Evolutionary conservation across 2,113 vertebrate genomes (phyloP).

Genomic region (Pantherophis guttatus): DNA sequence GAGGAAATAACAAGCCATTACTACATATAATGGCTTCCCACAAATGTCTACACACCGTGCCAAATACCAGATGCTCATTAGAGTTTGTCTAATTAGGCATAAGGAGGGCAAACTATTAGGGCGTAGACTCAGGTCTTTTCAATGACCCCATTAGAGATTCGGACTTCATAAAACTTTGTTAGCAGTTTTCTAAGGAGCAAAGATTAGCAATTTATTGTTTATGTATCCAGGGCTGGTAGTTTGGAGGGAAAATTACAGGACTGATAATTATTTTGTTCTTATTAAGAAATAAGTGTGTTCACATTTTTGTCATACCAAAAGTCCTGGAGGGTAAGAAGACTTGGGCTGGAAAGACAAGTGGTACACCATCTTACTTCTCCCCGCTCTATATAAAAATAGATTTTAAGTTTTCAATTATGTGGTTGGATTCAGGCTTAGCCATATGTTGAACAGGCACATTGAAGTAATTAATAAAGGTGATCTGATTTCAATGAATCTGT

Average conservation of each 20-base stretch:
- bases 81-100: conserved; percentile 38
- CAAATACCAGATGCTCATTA: conserved; percentile 42
- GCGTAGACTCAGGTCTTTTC: background rate
- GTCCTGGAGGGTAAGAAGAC: background rate
- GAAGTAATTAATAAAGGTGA: background rate
- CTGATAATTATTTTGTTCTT: background rate
- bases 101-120: conserved; percentile 42
- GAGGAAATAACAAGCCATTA: background rate
- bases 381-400: background rate
- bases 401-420: background rate
- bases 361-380: too few species aligned
- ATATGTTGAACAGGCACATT: background rate
- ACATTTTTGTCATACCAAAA: background rate
- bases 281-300: background rate
- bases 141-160: conserved; percentile 3
- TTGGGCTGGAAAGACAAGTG: background rate
- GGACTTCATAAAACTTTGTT: conserved; percentile 1
- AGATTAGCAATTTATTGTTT: background rate
- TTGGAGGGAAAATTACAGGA: background rate
- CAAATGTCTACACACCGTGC: conserved; percentile 34
- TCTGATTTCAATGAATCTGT: background rate
- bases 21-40: conserved; percentile 38
- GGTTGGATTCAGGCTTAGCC: background rate
- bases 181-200: background rate
- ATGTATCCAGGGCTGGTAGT: background rate